A percentile compares a stretch with the other conserved stretches of the same genome.
phyloP scores from a whole-genome alignment of 2,888 invertebrate genomes.

The Augochlorella aurata region DNA sequence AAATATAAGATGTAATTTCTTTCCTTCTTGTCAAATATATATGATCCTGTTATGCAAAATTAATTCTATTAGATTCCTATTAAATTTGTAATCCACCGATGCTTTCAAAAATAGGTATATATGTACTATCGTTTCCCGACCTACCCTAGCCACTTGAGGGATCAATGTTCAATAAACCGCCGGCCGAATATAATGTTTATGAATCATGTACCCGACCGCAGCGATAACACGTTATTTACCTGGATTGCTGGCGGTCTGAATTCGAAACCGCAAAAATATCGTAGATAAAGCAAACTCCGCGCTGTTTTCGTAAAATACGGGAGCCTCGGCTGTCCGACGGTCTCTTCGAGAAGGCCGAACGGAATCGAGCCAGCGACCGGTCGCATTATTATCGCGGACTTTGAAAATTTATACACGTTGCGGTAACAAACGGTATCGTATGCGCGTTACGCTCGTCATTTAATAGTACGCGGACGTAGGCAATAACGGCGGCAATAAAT shows the following conservation, averaged over 20 bases:
- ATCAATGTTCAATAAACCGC: constrained; percentile 15
- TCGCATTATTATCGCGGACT: constrained; percentile 8
- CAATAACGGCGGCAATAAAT: constrained; percentile 43
- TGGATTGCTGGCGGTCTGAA: background rate
- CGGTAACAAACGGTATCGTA: constrained; percentile 7
- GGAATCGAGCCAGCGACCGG: background rate
- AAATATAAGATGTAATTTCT: too few relatives aligned
- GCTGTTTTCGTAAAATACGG: constrained; percentile 13
- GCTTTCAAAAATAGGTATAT: too few relatives aligned
- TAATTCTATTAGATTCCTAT: too few relatives aligned
- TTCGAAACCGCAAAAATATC: background rate
- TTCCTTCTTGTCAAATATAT: too few relatives aligned
- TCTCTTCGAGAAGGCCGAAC: background rate
- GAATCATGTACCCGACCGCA: background rate
- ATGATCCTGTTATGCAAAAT: too few relatives aligned
- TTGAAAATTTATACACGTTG: constrained; percentile 19
- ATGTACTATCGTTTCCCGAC: too few relatives aligned
- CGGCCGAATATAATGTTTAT: background rate
- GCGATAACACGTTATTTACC: constrained; percentile 8
- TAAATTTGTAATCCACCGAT: too few relatives aligned
- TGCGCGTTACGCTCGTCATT: constrained; percentile 32
- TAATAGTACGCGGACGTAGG: constrained; percentile 33
- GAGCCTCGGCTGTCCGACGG: background rate
- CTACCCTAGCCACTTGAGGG: background rate
- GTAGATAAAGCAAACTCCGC: background rate